Evolutionary conservation across 2,888 invertebrate genomes (phyloP), one percentile per base, ranked within the genome.

Genomic region (Orchestes rusci): DNA sequence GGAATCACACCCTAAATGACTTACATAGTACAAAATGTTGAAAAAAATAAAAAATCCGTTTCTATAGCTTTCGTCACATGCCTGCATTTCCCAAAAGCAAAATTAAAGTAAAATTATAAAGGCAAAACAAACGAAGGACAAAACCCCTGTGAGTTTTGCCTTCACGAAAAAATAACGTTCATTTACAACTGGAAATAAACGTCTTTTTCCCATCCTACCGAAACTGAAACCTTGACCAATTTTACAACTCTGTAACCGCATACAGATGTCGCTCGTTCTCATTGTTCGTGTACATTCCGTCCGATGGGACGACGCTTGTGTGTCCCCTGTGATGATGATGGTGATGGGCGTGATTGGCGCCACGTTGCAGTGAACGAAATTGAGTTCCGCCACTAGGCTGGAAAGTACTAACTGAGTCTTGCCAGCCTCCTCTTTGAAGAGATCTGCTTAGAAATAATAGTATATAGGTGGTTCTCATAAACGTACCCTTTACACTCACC

Each of bases 191-290:
- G n/a, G n/a, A n/a, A n/a, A n/a, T n/a, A n/a, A n/a, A n/a, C n/a
- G n/a, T n/a, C n/a, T n/a, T n/a, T n/a, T n/a, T n/a, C n/a, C n/a
- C n/a, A n/a, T n/a, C n/a, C n/a, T n/a, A n/a, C n/a, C n/a, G n/a
- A n/a, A n/a, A n/a, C n/a, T n/a, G n/a, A n/a, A n/a, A n/a, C n/a
- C n/a, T n/a, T 35, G 35, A 42, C 28, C 35, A 42, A 35, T 31
- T 30, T 71, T 77, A 80, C 70, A 80, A 72, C 63, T 77, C 82
- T 43, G 87, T 82, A 53, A 87, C 84, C 37, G 84, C 85, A 63
- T 84, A 86, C 53, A 86, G 56, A 52, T 69, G 69, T 49, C 71
- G 66, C 51, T 73, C 69, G 53, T 69, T 71, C 39, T 72, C 71
- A 46, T 64, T 65, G 43, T 70, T 67, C 2, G 69, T 65, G 49